phyloP scores from a whole-genome alignment of 2,113 vertebrate genomes.

The Leuciscus idus region DNA sequence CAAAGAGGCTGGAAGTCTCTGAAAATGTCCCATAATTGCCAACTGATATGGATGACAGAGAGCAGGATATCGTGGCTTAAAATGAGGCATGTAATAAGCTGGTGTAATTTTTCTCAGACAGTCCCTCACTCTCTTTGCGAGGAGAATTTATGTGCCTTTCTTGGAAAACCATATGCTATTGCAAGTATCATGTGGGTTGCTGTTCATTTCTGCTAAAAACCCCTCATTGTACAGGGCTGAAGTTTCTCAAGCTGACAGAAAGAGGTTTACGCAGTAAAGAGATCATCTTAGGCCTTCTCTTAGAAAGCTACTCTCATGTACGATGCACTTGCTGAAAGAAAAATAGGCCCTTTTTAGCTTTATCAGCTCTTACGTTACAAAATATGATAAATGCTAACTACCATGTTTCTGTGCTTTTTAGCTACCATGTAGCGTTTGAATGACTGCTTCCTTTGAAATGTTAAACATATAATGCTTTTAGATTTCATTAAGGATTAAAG shows the following conservation, averaged over 20 bases:
- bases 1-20: constrained; percentile 60
- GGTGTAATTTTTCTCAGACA: constrained; percentile 62
- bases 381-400: neutral
- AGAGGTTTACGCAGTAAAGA: neutral
- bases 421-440: neutral
- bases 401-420: neutral
- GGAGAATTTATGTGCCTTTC: constrained; percentile 65
- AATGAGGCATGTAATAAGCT: constrained; percentile 72
- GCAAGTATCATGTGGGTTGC: constrained; percentile 45
- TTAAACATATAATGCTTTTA: constrained; percentile 26
- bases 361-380: neutral
- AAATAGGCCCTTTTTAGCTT: neutral
- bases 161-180: neutral
- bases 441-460: constrained; percentile 26
- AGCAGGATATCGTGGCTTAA: constrained; percentile 67
- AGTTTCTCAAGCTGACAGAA: constrained; percentile 47
- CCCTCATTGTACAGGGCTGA: constrained; percentile 1
- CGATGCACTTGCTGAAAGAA: neutral
- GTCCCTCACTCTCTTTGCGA: constrained; percentile 55
- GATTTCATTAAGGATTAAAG: constrained; percentile 23
- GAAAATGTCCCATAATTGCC: constrained; percentile 71
- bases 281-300: neutral
- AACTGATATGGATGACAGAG: constrained; percentile 68
- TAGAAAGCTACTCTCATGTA: neutral
- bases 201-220: constrained; percentile 9